Conservation (phyloP, 2,113 vertebrate genomes). For the Barnardius zonarius region DNA sequence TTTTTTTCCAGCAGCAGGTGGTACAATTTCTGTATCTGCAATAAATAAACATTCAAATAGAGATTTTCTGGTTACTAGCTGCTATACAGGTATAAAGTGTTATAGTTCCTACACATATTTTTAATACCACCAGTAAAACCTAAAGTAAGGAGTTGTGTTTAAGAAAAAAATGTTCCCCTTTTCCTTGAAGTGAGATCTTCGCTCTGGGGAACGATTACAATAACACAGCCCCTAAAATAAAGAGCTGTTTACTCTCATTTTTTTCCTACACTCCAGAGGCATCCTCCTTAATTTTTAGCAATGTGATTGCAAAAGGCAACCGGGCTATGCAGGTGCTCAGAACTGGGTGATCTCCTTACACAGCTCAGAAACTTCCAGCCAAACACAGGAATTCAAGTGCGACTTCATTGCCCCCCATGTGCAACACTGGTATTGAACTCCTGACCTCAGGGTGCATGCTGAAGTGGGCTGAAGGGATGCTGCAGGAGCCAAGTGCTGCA, state of each 20-base stretch:
- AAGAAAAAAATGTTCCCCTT: background rate
- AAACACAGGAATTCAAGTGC: fast-evolving
- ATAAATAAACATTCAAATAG: background rate
- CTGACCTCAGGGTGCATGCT: background rate
- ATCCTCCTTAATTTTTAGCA: background rate
- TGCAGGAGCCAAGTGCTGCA: background rate
- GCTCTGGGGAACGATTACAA: background rate
- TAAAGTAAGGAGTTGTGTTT: background rate
- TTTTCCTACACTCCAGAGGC: background rate
- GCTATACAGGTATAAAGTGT: background rate
- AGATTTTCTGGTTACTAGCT: background rate
- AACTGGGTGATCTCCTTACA: background rate
- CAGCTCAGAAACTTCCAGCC: background rate
- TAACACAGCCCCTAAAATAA: background rate
- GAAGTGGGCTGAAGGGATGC: fast-evolving
- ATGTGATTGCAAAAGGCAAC: background rate
- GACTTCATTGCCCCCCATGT: fast-evolving
- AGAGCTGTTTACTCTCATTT: background rate
- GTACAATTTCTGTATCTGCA: background rate
- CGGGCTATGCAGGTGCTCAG: background rate
- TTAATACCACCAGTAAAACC: background rate
- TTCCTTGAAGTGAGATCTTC: background rate
- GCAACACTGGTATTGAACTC: fast-evolving
- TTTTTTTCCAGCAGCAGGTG: slow-evolving; percentile 2
- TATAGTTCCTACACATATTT: background rate